Base-by-base conservation (phyloP, 2,888 invertebrate species). In the Megalurothrips usitatus region DNA sequence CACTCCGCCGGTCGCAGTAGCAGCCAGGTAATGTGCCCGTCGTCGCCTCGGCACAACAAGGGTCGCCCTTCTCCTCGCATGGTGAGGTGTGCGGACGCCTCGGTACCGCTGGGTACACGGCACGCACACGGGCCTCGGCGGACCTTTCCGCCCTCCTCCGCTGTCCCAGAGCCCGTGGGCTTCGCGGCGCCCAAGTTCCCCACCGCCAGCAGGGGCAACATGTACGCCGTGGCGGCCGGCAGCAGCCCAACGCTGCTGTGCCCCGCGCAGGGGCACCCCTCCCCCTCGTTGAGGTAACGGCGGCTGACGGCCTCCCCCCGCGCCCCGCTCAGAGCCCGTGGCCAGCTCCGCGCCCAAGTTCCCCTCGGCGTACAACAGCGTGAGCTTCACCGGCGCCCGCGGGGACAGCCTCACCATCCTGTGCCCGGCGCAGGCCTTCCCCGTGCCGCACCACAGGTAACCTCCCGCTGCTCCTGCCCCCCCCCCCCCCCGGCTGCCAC, bases 211-310 rank as follows among this genome's bases (percentile, higher is more conserved):
- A 79, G 80, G 19, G 80, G 81, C 63, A 79, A 78, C 49, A 81
- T 58, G 26, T 80, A 63, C 80, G n/a, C 48, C 17, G 80, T 58
- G 48, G 43, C 14, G 19, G 6, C 17, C 34, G 17, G 87, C 83
- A 86, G 86, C 84, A 90, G 90, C 86, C 88, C 92, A 84, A 91
- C 92, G 78, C 86, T 94, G 83, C 88, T 92, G 84, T 94, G 93
- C 87, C 93, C 93, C 82, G 93, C 93, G 19, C 93, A 94, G 87
- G 93, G 92, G 49, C 94, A 91, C 88, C 94, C 93, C 82, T 91
- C 92, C 86, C 93, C 94, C 85, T 87, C 90, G 83, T 91, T 91
- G 90, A 92, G 92, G 93, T 94, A 91, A 89, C 63, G 43, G 49
- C 9, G 23, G 12, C 58, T 78, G 26, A 23, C 19, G 4, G 8